Conservation (phyloP, 2,113 vertebrate species). For the Dicrurus megarhynchus region DNA sequence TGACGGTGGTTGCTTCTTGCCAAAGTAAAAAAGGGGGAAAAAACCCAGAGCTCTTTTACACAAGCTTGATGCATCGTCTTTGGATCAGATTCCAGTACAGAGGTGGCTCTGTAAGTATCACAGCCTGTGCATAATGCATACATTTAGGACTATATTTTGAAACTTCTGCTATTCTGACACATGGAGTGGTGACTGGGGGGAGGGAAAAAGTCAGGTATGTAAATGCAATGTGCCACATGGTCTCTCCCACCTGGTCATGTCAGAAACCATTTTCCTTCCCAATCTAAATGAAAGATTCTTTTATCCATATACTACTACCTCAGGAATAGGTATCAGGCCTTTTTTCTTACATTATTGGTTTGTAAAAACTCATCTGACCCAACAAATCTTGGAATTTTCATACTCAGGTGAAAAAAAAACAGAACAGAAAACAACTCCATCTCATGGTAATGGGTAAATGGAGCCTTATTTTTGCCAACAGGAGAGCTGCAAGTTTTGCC, state of each 20-base stretch:
- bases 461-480: background rate
- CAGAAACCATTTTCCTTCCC: background rate
- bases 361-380: background rate
- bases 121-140: background rate
- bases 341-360: background rate
- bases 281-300: background rate
- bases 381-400: background rate
- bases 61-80: background rate
- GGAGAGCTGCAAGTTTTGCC: background rate
- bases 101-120: background rate
- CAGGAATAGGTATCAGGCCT: background rate
- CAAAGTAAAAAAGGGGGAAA: background rate
- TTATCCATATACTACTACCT: background rate
- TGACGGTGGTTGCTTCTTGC: background rate
- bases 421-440: fast-evolving
- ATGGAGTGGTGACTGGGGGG: background rate
- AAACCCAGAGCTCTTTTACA: background rate
- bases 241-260: background rate
- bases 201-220: background rate
- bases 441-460: background rate
- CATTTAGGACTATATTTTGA: background rate
- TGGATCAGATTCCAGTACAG: background rate
- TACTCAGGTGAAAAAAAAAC: background rate
- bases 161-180: background rate
- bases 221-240: background rate